Base-by-base conservation (phyloP, 1,140 invertebrate genomes). In the Musca domestica region DNA sequence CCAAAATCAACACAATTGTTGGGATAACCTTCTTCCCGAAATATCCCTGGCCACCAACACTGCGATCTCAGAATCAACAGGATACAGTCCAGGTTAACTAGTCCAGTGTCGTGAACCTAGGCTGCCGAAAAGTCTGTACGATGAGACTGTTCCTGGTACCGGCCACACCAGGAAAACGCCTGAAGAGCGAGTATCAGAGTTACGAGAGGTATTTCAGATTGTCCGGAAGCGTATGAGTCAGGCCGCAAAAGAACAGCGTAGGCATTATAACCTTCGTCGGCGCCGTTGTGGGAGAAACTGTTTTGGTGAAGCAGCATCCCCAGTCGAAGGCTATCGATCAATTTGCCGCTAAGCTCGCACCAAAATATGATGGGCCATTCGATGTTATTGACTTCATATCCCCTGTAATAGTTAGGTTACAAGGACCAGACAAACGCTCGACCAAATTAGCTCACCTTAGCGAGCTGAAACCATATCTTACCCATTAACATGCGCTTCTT, bases 321-420 rank as follows among this genome's bases (percentile, higher is more conserved):
- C 48, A 17, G 34, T 65, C 41, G 22, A 65, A 65, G 48, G 64
- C 64, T 4, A 15, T 12, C 10, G 47, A 65, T n/a, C n/a, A n/a
- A n/a, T n/a, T n/a, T n/a, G n/a, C n/a, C n/a, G n/a, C n/a, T n/a
- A n/a, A n/a, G n/a, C 20, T 65, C 7, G 64, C 64, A 15, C 41
- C 64, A 9, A 46, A 48, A 22, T 65, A 20, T 48, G 64, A n/a
- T 12, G 64, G 41, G 9, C 64, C 64, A 49, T 48, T n/a, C 64
- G 9, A n/a, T 19, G 10, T n/a, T 65, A 19, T 14, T 17, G 9
- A 22, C 48, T 65, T 49, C 10, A 12, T 65, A 17, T 65, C 64
- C 4, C 63, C 63, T 9, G 63, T 48, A 2, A 46, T 65, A 23
- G 64, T 49, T 9, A 48, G 15, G n/a, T 2, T 46, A 46, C 12